Percentiles rank a stretch among this genome's conserved stretches.
Conservation (phyloP, 2,113 vertebrate species). For the Brachionichthys hirsutus region DNA sequence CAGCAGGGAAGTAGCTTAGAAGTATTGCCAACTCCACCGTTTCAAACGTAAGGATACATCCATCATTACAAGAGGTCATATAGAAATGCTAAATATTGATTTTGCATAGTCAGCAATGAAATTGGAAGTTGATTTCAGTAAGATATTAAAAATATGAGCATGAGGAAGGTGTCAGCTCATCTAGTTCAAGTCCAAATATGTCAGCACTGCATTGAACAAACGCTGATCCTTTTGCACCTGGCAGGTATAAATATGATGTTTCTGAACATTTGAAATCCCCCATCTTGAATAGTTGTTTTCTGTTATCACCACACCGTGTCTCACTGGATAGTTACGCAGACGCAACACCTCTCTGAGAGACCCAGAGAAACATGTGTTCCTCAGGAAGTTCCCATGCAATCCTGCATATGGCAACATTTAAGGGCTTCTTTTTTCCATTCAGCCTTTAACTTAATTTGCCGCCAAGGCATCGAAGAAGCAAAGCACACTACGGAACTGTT, state of each 20-base stretch:
- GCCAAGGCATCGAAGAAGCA: conserved; percentile 72
- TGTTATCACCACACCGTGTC: conserved; percentile 41
- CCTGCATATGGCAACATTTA: conserved; percentile 85
- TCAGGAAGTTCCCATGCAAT: conserved; percentile 84
- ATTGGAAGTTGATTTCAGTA: conserved; percentile 21
- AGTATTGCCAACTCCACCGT: too few species aligned
- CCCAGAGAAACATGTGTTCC: conserved; percentile 79
- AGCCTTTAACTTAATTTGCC: conserved; percentile 81
- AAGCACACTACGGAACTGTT: conserved; percentile 74
- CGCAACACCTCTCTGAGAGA: conserved; percentile 79
- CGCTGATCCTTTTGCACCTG: conserved; percentile 2
- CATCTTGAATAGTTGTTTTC: conserved; percentile 42
- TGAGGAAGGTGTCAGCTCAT: conserved; percentile 7
- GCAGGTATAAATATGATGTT: conserved; percentile 47
- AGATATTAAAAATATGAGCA: conserved; percentile 15
- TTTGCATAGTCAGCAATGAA: conserved; percentile 29
- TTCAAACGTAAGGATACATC: too few species aligned
- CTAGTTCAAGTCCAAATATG: conserved; percentile 8
- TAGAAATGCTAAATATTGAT: conserved; percentile 25
- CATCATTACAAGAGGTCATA: conserved; percentile 48
- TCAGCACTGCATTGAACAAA: conserved; percentile 28
- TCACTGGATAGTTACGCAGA: conserved; percentile 61
- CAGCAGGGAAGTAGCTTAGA: too few species aligned
- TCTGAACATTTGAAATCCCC: conserved; percentile 51
- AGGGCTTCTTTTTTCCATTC: conserved; percentile 78